Evolutionary conservation across 1,140 invertebrate species (phyloP), one percentile per base, ranked within the genome.

Genomic region (Zaprionus davidi): DNA sequence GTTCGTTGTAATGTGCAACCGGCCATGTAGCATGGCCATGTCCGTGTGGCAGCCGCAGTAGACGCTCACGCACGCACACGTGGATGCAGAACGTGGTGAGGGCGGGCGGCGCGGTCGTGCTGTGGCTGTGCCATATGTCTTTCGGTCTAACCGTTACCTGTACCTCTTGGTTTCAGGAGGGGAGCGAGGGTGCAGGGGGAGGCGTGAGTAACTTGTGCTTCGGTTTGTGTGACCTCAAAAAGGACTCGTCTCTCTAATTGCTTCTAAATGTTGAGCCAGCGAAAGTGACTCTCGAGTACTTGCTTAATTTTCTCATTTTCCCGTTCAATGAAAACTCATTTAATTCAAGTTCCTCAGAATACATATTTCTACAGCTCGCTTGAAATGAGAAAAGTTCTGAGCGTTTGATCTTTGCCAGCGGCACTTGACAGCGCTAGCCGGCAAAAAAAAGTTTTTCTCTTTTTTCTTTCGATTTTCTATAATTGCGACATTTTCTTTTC

Each of bases 261-360:
- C 83, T 72, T 88, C 26, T 88, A 88, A 88, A 90, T 81, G 79
- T 56, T 66, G 81, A 66, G 69, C 63, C 58, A 57, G 68, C 20
- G 51, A 31, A 60, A 64, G 55, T 64, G 63, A 55, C 38, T 60
- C 13, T 51, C 24, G 53, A 51, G 41, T 46, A 17, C 41, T 17
- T 17, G 71, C 72, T 76, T 85, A 82, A 90, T 90, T 90, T 90
- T 90, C 85, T 90, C 82, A 90, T 90, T 90, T 90, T 90, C 85
- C 81, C 82, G 82, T 82, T 90, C 86, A 90, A 81, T 90, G 85
- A 85, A 85, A 90, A 86, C 75, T 90, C 81, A 79, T 70, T 84
- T 66, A 66, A 73, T 69, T 20, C 41, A 46, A 46, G 51, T 53
- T 44, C 28, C 36, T 28, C 57, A 28, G 57, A 68, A 78, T 59